Evolutionary conservation across 2,797 vertebrate genomes (phyloP), one percentile per base, ranked within the genome.

Genomic region (Acanthopagrus latus): DNA sequence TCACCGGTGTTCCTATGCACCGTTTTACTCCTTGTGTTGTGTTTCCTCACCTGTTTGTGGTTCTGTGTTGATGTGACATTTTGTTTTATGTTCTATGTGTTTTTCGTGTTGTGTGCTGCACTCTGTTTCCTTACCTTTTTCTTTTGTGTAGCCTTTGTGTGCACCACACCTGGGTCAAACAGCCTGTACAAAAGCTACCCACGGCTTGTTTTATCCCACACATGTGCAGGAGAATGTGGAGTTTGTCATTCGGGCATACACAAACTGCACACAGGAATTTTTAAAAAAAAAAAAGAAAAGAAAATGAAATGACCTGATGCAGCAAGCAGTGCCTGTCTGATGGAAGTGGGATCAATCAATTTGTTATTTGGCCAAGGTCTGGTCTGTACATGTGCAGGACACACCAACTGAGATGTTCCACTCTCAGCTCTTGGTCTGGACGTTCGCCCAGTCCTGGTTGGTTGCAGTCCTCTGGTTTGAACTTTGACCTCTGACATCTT

Each of bases 161-260:
- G 62, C 55, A 88, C 90, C 90, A 88, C 81, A 88, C 88, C 88
- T 89, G 81, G 88, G 88, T 91, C 88, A 90, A 89, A 90, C 71
- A 75, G 78, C 74, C 46, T 82, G 46, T 64, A 50, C 66, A 64
- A 81, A 76, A 67, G 44, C 46, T 38, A 50, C 41, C 63, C 41
- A 1, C 0, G 4, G 29, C 58, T 85, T 84, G 47, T 81, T 80
- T 79, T 68, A 86, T 85, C 81, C 81, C 77, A 75, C 86, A 69
- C 48, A 55, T 46, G 57, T 75, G 77, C 81, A 83, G 74, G 58
- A 43, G 12, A 72, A 25, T 62, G 38, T 59, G 5, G 21, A 56
- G 64, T 67, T 80, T 73, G 52, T 74, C 58, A 64, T 81, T 23
- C 5, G 25, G 48, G 33, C 23, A 23, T 66, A 81, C 47, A 6